Percentiles rank a stretch among this genome's conserved stretches.
phyloP scores from a whole-genome alignment of 2,113 vertebrate species.

The Myrmecophaga tridactyla region DNA sequence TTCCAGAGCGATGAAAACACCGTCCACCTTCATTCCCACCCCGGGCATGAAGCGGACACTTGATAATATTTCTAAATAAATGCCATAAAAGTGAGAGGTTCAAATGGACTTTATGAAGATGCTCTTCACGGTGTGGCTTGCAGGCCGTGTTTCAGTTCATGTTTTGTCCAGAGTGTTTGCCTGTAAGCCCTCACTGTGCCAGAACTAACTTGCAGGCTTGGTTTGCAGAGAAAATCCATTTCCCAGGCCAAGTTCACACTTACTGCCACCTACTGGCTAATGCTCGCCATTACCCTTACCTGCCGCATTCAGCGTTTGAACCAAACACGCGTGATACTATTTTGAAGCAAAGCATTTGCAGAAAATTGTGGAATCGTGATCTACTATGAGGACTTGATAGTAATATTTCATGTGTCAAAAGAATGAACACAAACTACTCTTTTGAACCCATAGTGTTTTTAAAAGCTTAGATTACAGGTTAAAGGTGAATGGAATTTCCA shows the following conservation, averaged over 20 bases:
- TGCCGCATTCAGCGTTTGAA: background rate
- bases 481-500: background rate
- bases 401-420: background rate
- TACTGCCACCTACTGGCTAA: constrained; percentile 73
- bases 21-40: accelerated
- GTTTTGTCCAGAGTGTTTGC: background rate
- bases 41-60: background rate
- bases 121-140: background rate
- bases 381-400: background rate
- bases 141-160: background rate
- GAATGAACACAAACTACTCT: background rate
- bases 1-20: background rate
- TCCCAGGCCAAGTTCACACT: background rate
- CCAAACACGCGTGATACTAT: background rate
- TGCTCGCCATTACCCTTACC: background rate
- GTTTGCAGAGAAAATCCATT: background rate
- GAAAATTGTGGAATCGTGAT: background rate
- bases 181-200: background rate
- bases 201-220: background rate
- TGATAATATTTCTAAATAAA: background rate
- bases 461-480: background rate
- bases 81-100: background rate
- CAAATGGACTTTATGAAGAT: background rate
- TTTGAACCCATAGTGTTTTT: background rate
- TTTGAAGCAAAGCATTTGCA: background rate